Percentiles rank a stretch among this genome's conserved stretches.
Conservation (phyloP, 2,888 invertebrate species). For the Myopa testacea region DNA sequence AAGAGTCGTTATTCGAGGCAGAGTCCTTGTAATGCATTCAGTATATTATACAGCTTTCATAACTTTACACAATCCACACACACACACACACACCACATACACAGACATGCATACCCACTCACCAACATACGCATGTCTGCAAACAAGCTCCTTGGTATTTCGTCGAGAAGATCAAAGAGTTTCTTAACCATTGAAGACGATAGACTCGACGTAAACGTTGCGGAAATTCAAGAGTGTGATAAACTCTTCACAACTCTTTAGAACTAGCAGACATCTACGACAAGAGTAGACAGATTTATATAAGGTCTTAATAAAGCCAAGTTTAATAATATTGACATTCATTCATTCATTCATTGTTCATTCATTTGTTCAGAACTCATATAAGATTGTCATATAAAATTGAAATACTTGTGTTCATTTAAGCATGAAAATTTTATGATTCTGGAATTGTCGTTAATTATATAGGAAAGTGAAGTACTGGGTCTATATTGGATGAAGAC, state of each 20-base stretch:
- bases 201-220: slow-evolving; percentile 3
- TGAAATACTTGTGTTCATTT: too few relatives aligned
- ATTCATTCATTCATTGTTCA: too few relatives aligned
- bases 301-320: background rate
- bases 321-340: background rate
- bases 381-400: too few relatives aligned
- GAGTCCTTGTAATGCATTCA: background rate
- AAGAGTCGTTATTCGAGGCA: background rate
- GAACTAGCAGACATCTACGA: background rate
- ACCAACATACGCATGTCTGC: background rate
- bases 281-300: background rate
- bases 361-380: too few relatives aligned
- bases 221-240: background rate
- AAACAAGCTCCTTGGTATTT: background rate
- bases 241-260: slow-evolving; percentile 3
- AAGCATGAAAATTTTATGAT: too few relatives aligned
- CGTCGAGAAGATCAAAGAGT: slow-evolving; percentile 7
- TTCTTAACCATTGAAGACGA: background rate
- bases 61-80: background rate
- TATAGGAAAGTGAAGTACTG: too few relatives aligned
- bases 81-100: background rate
- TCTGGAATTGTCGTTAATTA: too few relatives aligned
- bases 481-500: too few relatives aligned
- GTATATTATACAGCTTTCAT: background rate
- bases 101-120: background rate